These are phyloP conservation scores for Drosophila oshimai DNA, from an alignment of 1,140 invertebrate species.

Conservation along the genomic window DNA sequence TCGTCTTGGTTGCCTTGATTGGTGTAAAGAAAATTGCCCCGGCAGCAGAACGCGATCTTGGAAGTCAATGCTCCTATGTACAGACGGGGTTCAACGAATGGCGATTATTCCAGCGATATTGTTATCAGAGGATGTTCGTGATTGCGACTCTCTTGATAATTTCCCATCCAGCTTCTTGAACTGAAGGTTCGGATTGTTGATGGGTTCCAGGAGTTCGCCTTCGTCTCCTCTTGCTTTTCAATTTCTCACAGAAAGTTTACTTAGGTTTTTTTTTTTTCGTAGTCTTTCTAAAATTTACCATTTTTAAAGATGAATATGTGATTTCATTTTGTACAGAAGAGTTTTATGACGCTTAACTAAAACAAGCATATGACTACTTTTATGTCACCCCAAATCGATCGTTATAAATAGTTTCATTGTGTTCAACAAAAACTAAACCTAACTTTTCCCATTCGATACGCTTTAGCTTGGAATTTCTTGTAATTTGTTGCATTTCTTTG, in stretches of 20 bases:
- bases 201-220: too few relatives aligned
- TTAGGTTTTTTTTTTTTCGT: too few relatives aligned
- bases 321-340: too few relatives aligned
- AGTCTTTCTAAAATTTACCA: too few relatives aligned
- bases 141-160: slow-evolving; percentile 4
- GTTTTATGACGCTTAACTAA: too few relatives aligned
- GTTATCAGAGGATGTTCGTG: slow-evolving; percentile 16
- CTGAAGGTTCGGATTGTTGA: too few relatives aligned
- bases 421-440: neutral
- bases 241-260: too few relatives aligned
- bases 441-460: neutral
- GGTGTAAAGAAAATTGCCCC: slow-evolving; percentile 34
- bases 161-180: neutral
- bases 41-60: slow-evolving; percentile 18
- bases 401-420: neutral
- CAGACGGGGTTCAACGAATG: slow-evolving; percentile 28
- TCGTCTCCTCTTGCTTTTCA: too few relatives aligned
- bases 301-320: too few relatives aligned
- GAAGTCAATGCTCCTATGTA: slow-evolving; percentile 24
- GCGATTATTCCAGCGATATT: slow-evolving; percentile 14
- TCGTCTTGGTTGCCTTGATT: slow-evolving; percentile 10
- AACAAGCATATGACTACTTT: too few relatives aligned
- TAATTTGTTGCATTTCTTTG: slow-evolving; percentile 12
- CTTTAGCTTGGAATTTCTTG: neutral
- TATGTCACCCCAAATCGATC: neutral